Evolutionary conservation across 2,113 vertebrate species (phyloP).

Genomic region (Scomber japonicus): DNA sequence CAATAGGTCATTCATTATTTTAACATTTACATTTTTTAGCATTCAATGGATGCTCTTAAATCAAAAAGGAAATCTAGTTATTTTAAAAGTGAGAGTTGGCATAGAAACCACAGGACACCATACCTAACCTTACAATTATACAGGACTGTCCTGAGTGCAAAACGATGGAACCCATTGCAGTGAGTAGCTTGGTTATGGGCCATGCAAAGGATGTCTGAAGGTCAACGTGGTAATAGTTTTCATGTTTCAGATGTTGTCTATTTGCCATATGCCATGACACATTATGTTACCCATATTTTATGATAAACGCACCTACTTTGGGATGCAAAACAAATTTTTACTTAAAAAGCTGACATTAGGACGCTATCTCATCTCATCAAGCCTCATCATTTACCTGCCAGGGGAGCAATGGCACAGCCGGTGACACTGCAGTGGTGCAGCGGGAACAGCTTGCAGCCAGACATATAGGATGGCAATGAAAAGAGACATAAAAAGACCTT

Average conservation of each 20-base stretch:
- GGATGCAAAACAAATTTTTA: slow-evolving; percentile 61
- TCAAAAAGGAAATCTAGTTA: background rate
- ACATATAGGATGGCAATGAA: slow-evolving; percentile 69
- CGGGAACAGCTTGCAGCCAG: slow-evolving; percentile 72
- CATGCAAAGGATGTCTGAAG: slow-evolving; percentile 52
- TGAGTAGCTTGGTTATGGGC: background rate
- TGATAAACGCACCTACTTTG: slow-evolving; percentile 39
- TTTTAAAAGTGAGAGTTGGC: background rate
- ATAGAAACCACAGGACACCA: background rate
- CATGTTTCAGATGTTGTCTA: slow-evolving; percentile 33
- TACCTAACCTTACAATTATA: background rate
- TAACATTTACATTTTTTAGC: slow-evolving; percentile 39
- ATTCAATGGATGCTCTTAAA: background rate
- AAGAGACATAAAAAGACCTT: slow-evolving; percentile 67
- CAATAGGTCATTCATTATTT: slow-evolving; percentile 57
- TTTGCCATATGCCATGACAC: slow-evolving; percentile 54
- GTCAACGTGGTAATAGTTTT: slow-evolving; percentile 23
- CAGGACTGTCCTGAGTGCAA: background rate
- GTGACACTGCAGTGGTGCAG: slow-evolving; percentile 47
- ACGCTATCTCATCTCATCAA: slow-evolving; percentile 64
- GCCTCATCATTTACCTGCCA: slow-evolving; percentile 70
- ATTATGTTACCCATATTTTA: slow-evolving; percentile 44
- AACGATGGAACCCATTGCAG: background rate
- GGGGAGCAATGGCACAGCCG: slow-evolving; percentile 76
- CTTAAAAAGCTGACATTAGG: slow-evolving; percentile 49